Base-by-base conservation (phyloP, 1,140 invertebrate genomes). In the Polyergus mexicanus region DNA sequence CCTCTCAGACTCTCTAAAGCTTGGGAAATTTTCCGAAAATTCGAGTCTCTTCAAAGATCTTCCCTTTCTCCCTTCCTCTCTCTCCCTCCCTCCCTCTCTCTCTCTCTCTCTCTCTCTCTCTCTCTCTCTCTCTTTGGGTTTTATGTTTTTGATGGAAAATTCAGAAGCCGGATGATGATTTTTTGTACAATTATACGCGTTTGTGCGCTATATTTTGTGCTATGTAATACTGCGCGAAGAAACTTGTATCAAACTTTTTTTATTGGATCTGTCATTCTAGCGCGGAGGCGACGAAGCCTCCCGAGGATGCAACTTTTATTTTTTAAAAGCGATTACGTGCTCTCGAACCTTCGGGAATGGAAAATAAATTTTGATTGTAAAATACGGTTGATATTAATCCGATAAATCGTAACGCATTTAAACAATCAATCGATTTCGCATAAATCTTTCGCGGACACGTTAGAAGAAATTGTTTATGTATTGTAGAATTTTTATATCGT, bases 1-100 rank as follows among this genome's bases (percentile, higher is more conserved):
- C 35, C 56, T 32, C 38, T 56, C 19, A 75, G 86, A 75, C 74
- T 60, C 10, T 11, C 28, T 35, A 32, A 32, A 41, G 25, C n/a
- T 66, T 56, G 58, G 1, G 68, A 54, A 86, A 62, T 89, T 89
- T 89, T 89, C 83, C 76, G 75, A 16, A 86, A 88, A 89, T 88
- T 88, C 22, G 72, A 71, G 68, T 66, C 71, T 76, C 69, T n/a
- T 28, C 47, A 51, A 51, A 51, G 47, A 19, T 47, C 25, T 28
- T 28, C 25, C 25, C 25, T 28, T 28, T 28, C 25, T 28, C 25
- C 25, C 19, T 84, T 71, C 10, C 22, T 51, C 68, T 62, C 56
- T 63, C 44, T 16, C 5, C 16, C 47, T 51, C 28, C 4, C 25
- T 28, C 28, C 56, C 22, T 22, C 19, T 76, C 71, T 32, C 32